Base-by-base conservation (phyloP, 2,888 invertebrate genomes). In the Stenodema calcarata region DNA sequence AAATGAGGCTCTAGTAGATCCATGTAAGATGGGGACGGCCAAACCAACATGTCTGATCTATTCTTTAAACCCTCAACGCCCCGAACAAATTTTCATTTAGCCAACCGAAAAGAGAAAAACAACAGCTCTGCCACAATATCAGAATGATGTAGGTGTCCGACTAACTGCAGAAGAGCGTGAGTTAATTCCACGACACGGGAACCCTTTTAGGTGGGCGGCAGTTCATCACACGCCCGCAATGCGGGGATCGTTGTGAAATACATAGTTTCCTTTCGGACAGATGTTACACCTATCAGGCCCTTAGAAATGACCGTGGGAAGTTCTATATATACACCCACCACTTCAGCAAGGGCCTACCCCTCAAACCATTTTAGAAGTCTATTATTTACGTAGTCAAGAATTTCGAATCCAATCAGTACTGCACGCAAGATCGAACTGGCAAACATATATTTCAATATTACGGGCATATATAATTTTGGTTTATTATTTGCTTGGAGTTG, bases 131-230 rank as follows among this genome's bases (percentile, higher is more conserved):
- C 70, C 70, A 30, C 47, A 23, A 79, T 79, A 79, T 70, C 44
- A 42, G 28, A 70, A 42, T 84, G 84, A 84, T 84, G 28, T 84
- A 84, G 73, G 84, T 44, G 84, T 75, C 75, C 9, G 44, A 54
- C 73, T 73, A 84, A 84, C 84, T 84, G 84, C 84, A 73, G 84
- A 84, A 73, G 44, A 54, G 84, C 84, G 84, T 75, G 75, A 84
- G 84, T 73, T 84, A 84, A 84, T 84, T 84, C 84, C 84, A 14
- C 75, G 50, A 84, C 84, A 84, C 84, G 84, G 84, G 73, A 84
- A 84, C 50, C 84, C 84, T 84, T 84, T 84, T 84, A 84, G 84
- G 75, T 54, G 73, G 75, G 27, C 70, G 44, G 84, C 84, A 70
- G 73, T 84, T 47, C 84, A 84, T 84, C 84, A 84, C 73, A n/a